Evolutionary conservation across 2,113 vertebrate genomes (phyloP), one percentile per base, ranked within the genome.

Genomic region (Salvelinus sp.): DNA sequence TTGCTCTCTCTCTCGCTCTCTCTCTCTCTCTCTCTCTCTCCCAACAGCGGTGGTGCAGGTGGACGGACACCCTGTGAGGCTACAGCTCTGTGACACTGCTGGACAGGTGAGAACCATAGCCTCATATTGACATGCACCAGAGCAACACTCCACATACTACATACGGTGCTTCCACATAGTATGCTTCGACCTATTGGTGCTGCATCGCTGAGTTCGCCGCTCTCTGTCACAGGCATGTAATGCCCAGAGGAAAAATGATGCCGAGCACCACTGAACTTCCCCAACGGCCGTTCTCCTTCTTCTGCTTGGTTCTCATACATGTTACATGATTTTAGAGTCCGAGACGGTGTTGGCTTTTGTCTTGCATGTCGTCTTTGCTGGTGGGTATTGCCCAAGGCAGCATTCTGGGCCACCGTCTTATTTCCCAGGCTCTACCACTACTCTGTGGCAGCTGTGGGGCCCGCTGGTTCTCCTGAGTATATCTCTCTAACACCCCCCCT

Each of bases 71-170:
- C 94, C 95, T 0, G 90, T 95, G 3, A 87, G 94, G 83, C 90
- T 95, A 25, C 94, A 95, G 86, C 87, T 95, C 25, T 95, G 94
- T 77, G 95, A 96, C 88, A 95, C 94, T 0, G 95, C 95, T 0
- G 95, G 95, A 83, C 94, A 95, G 93, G 94, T 96, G 90, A 92
- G 90, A 76, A 33, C 22, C 14, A 92, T 22, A 23, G 5, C 23
- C 47, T 9, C 30, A 67, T 22, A 23, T 68, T 4, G 13, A 60
- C 20, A n/a, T 58, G 22, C 14, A 23, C 10, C 57, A 25, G 22
- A 16, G 2, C 16, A 18, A n/a, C 67, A 6, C 67, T n/a, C 2
- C 60, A 73, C 33, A 20, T 16, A 16, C 3, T 54, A n/a, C 54
- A 62, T 18, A 16, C 50, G 3, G 58, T 60, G 57, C 5, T 13